A percentile compares a stretch with the other conserved stretches of the same genome.
These are phyloP conservation scores for Mayetiola destructor DNA, from an alignment of 2,888 invertebrate genomes.

Conservation along the genomic window DNA sequence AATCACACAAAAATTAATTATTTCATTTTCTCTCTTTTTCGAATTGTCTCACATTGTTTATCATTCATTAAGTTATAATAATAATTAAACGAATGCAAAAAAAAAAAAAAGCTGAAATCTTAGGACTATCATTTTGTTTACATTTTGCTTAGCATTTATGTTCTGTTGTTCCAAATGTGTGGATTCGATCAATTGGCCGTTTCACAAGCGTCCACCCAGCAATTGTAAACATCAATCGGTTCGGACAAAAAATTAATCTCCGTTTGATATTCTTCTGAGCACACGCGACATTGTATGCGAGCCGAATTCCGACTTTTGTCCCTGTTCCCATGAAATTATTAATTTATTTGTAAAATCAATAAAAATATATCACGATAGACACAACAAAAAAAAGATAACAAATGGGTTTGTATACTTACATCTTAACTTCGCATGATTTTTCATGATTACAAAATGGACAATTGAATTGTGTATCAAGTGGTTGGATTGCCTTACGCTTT, in stretches of 20 bases:
- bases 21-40: too few relatives aligned
- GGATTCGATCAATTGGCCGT: conserved; percentile 56
- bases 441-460: conserved; percentile 99
- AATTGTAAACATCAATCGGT: conserved; percentile 96
- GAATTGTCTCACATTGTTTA: too few relatives aligned
- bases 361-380: conserved; percentile 6
- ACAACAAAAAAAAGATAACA: background rate
- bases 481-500: conserved; percentile 81
- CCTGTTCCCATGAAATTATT: conserved; percentile 42
- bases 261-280: conserved; percentile 92
- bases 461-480: conserved; percentile 90
- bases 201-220: conserved; percentile 99
- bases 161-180: background rate
- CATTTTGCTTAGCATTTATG: too few relatives aligned
- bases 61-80: too few relatives aligned
- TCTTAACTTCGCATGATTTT: conserved; percentile 97
- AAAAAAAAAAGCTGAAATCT: too few relatives aligned
- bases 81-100: too few relatives aligned
- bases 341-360: conserved; percentile 14
- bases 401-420: conserved; percentile 48
- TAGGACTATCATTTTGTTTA: too few relatives aligned
- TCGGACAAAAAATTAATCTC: conserved; percentile 92
- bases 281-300: conserved; percentile 86
- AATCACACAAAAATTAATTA: too few relatives aligned
- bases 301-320: conserved; percentile 91